A percentile compares a stretch with the other conserved stretches of the same genome.
phyloP scores from a whole-genome alignment of 2,888 invertebrate species.

The Elegia similella region DNA sequence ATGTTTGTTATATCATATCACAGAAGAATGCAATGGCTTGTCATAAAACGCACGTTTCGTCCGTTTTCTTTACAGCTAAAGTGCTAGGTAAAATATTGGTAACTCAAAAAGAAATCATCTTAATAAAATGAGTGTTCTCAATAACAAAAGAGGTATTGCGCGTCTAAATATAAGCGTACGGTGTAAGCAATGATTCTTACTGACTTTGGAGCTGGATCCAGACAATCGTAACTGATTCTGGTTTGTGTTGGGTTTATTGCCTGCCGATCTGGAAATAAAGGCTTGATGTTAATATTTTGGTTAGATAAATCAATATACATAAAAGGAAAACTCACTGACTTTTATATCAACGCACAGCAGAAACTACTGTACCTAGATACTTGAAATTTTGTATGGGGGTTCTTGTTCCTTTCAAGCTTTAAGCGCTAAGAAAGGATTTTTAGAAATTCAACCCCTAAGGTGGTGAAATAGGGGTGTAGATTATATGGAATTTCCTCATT shows the following conservation, averaged over 20 bases:
- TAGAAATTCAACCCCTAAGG: no score
- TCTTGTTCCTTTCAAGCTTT: no score
- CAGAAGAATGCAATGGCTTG: background rate
- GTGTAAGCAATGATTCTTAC: conserved; percentile 92
- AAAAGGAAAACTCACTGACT: no score
- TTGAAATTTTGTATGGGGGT: no score
- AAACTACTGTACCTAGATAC: no score
- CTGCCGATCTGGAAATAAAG: conserved; percentile 75
- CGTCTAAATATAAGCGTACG: conserved; percentile 69
- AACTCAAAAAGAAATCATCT: background rate
- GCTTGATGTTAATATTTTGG: background rate
- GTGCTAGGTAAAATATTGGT: background rate
- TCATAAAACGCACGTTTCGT: background rate
- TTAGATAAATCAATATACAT: no score
- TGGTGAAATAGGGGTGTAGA: no score
- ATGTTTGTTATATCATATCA: no score
- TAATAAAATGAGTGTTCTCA: background rate
- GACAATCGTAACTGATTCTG: conserved; percentile 80
- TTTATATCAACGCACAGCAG: no score
- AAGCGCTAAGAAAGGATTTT: no score
- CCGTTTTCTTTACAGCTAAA: background rate
- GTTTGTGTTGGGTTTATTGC: conserved; percentile 74
- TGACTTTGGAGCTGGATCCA: conserved; percentile 96
- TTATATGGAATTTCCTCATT: no score
- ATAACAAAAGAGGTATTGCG: conserved; percentile 5